Base-by-base conservation (phyloP, 1,140 invertebrate genomes). In the Tribolium castaneum region DNA sequence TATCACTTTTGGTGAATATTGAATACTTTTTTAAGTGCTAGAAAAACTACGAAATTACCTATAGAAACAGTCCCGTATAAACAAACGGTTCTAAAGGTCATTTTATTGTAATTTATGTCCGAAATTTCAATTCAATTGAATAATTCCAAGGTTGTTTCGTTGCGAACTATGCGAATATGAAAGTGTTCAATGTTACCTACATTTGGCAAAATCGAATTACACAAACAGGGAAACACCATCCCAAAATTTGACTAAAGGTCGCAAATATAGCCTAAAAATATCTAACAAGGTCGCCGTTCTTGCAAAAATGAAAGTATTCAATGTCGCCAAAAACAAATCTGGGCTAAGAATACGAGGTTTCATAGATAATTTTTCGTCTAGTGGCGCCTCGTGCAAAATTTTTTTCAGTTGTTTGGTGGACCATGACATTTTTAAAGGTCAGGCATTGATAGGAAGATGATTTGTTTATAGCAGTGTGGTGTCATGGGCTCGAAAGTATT, bases 151-250 rank as follows among this genome's bases (percentile, higher is more conserved):
- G 54, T 30, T 19, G 14, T 19, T 22, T 14, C 5, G 14, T 45
- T 45, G n/a, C 5, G 19, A 59, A 59, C 19, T 59, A 59, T 25
- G 54, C 19, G 54, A 56, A 56, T 16, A 56, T 9, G 52, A 59
- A 59, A 59, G 54, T 59, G n/a, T 25, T 59, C 54, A 59, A 59
- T 59, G 54, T 59, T 22, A 59, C 54, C 54, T 30, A 59, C 13
- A 19, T 59, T 52, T 7, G 6, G 5, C 7, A 22, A 30, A 25
- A n/a, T 22, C 54, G 5, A 22, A 25, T 59, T 59, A 30, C 54
- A 30, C n/a, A 59, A 59, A 59, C 19, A 10, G 54, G 19, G 54
- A 59, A 59, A 10, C 54, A 9, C 13, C 25, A 30, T 30, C 25
- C 25, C 6, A 25, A 22, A 59, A n/a, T 12, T n/a, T 30, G 30